These are phyloP conservation scores for Apis dorsata DNA, from an alignment of 1,140 invertebrate genomes.

Conservation along the genomic window DNA sequence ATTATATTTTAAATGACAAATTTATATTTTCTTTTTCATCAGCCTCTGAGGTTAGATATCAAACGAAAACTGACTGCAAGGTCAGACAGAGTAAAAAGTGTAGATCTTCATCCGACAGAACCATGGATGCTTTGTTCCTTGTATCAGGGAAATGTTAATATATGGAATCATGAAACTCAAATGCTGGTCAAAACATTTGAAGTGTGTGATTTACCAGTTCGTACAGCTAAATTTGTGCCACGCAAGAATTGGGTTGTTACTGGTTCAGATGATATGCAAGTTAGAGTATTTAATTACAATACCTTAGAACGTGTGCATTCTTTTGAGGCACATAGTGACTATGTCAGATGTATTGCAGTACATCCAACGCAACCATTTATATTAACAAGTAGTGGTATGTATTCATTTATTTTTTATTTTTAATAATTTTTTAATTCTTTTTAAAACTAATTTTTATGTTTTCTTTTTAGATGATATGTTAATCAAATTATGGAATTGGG, in stretches of 20 bases:
- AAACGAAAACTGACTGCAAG: conserved; percentile 98
- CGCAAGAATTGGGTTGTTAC: conserved; percentile 99
- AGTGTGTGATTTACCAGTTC: conserved; percentile 97
- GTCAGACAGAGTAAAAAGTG: conserved; percentile 98
- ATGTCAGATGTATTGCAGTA: conserved; percentile 96
- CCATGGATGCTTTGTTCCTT: conserved; percentile 99
- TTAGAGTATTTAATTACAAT: conserved; percentile 99
- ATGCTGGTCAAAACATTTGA: conserved; percentile 96
- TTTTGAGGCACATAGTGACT: conserved; percentile 99
- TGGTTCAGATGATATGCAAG: conserved; percentile 97
- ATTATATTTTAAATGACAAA: not conserved
- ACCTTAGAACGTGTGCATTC: conserved; percentile 97
- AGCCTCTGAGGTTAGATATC: conserved; percentile 98
- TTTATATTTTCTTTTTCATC: not conserved
- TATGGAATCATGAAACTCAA: conserved; percentile 99
- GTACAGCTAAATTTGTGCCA: conserved; percentile 97
- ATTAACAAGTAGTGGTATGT: conserved; percentile 96
- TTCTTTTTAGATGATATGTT: conserved; percentile 94
- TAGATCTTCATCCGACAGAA: conserved; percentile 98
- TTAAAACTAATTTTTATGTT: not conserved
- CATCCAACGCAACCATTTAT: conserved; percentile 99
- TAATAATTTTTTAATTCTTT: too few species aligned
- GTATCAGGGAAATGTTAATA: conserved; percentile 99
- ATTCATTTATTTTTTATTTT: not conserved
- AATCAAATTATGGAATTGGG: conserved; percentile 99